These are phyloP conservation scores for Bos taurus DNA, from an alignment of 2,113 vertebrate species.

Conservation along the genomic window DNA sequence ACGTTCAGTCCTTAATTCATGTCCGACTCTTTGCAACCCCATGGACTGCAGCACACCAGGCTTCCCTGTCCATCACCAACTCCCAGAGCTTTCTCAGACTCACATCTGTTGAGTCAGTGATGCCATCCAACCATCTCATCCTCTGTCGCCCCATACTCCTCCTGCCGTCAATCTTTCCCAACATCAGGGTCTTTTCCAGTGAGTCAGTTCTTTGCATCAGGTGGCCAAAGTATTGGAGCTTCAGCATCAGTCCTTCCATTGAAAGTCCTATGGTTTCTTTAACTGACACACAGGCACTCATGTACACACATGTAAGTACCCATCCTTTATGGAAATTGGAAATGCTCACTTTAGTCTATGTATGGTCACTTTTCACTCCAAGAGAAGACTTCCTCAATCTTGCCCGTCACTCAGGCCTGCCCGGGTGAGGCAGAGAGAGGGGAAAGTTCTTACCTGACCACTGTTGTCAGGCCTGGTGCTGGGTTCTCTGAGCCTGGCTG, in stretches of 20 bases:
- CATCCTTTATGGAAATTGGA: not conserved
- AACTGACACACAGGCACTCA: not conserved
- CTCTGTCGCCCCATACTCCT: not conserved
- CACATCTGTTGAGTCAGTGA: not conserved
- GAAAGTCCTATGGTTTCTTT: not conserved
- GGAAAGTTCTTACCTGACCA: not conserved
- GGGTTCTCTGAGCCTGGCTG: not conserved
- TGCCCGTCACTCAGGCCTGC: fast-evolving
- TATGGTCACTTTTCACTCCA: not conserved
- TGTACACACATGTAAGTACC: fast-evolving
- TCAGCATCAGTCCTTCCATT: not conserved
- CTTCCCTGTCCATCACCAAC: not conserved
- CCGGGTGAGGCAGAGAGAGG: not conserved
- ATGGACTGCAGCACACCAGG: not conserved
- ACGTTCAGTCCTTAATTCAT: not conserved
- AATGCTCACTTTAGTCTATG: not conserved
- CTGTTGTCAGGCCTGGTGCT: fast-evolving
- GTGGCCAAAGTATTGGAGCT: not conserved
- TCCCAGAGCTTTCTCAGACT: not conserved
- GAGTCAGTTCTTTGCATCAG: not conserved
- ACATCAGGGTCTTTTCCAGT: not conserved
- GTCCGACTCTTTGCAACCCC: not conserved
- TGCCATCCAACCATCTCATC: not conserved
- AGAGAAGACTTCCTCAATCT: not conserved
- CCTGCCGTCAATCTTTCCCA: not conserved